Percentiles rank a stretch among this genome's conserved stretches.
Evolutionary conservation across 2,113 vertebrate genomes (phyloP).

Genomic region (Ceuthmochares aereus): DNA sequence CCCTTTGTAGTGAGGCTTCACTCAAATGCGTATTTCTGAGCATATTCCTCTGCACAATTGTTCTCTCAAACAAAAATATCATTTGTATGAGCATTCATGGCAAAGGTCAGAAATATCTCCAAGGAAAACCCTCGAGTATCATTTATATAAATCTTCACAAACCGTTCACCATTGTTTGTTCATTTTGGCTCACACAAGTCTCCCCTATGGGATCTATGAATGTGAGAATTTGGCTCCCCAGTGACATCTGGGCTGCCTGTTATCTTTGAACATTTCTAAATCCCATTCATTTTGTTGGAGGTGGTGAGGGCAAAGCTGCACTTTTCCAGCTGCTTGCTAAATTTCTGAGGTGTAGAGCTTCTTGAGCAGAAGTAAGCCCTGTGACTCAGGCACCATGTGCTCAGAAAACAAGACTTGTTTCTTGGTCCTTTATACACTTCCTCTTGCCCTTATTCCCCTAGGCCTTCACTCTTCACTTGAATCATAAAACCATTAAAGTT

Average conservation of each 20-base stretch:
- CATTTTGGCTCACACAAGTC: not conserved
- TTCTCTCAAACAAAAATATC: not conserved
- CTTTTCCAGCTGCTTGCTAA: not conserved
- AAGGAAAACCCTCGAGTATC: not conserved
- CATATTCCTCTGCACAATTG: not conserved
- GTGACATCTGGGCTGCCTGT: not conserved
- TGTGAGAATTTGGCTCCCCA: not conserved
- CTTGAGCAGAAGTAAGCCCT: not conserved
- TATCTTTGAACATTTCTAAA: not conserved
- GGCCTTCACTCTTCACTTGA: not conserved
- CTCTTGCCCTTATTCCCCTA: not conserved
- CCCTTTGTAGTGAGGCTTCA: not conserved
- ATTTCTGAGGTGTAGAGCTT: not conserved
- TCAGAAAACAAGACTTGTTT: not conserved
- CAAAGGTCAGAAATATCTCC: conserved; percentile 22
- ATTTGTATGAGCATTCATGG: not conserved
- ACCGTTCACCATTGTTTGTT: not conserved
- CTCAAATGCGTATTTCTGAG: not conserved
- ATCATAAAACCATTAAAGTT: too few species aligned
- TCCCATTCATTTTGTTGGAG: not conserved
- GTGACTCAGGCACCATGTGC: accelerated
- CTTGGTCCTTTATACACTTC: not conserved
- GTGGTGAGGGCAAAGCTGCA: not conserved
- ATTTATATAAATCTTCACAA: not conserved
- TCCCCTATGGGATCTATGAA: accelerated